Percentiles rank a stretch among this genome's conserved stretches.
These are phyloP conservation scores for Cheilosia soror DNA, from an alignment of 2,888 invertebrate species.

Conservation along the genomic window DNA sequence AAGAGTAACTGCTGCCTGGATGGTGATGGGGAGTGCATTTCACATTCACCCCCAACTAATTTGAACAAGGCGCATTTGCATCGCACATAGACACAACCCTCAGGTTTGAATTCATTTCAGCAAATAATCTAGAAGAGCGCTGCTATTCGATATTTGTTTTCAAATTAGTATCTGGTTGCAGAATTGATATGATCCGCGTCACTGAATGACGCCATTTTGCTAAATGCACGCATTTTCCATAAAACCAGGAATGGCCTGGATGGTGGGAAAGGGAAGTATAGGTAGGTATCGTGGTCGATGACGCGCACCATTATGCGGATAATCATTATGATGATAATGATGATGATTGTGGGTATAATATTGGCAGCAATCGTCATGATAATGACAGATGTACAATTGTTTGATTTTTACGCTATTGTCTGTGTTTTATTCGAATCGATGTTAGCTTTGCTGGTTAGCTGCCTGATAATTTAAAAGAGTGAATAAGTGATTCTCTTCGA, in stretches of 20 bases:
- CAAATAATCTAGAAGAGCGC: constrained; percentile 16
- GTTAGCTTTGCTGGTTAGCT: constrained; percentile 4
- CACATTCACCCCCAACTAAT: not conserved
- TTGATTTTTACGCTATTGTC: constrained; percentile 30
- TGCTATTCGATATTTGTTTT: constrained; percentile 68
- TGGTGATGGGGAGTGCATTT: too few species aligned
- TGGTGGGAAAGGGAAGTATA: not conserved
- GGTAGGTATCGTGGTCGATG: constrained; percentile 25
- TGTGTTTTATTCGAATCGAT: constrained; percentile 13
- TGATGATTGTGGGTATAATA: constrained; percentile 19
- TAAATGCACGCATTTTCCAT: constrained; percentile 39
- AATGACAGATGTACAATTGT: constrained; percentile 15
- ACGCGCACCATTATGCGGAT: constrained; percentile 56
- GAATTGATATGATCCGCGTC: constrained; percentile 64
- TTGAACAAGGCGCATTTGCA: not conserved
- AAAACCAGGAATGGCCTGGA: not conserved
- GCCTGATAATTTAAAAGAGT: not conserved
- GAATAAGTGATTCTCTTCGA: not conserved
- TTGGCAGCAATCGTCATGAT: constrained; percentile 19
- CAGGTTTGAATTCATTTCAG: constrained; percentile 38
- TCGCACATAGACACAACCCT: constrained; percentile 4
- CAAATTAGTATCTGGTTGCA: constrained; percentile 70
- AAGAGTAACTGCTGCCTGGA: not conserved
- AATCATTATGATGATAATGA: constrained; percentile 51
- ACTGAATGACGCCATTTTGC: constrained; percentile 58